These are phyloP conservation scores for Nomada flava DNA, from an alignment of 2,888 invertebrate genomes.

Conservation along the genomic window DNA sequence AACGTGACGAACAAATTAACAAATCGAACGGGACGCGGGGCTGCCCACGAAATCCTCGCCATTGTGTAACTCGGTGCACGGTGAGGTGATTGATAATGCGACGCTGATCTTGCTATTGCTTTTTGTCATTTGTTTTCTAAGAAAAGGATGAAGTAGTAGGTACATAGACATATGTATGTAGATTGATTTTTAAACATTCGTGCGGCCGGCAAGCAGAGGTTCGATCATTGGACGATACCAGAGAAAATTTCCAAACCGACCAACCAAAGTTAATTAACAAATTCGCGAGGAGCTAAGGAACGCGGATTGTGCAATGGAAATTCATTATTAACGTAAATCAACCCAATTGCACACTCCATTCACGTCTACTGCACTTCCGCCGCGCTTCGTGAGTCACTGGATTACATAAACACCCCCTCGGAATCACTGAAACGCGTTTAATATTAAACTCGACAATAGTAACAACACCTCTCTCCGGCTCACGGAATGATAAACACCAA, in stretches of 20 bases:
- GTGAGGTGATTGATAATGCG: neutral
- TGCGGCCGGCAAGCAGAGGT: no score
- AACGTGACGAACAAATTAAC: slow-evolving; percentile 64
- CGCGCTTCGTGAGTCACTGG: slow-evolving; percentile 31
- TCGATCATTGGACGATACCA: no score
- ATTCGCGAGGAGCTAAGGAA: neutral
- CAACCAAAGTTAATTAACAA: slow-evolving; percentile 6
- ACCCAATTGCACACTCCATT: slow-evolving; percentile 43
- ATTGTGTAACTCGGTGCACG: neutral
- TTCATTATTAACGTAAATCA: slow-evolving; percentile 33
- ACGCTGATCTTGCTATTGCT: neutral
- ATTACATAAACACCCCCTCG: slow-evolving; percentile 28
- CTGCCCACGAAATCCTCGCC: slow-evolving; percentile 4
- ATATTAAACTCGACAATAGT: neutral
- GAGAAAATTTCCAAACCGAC: no score
- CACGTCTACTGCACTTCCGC: slow-evolving; percentile 52
- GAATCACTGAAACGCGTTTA: neutral
- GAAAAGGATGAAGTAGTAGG: no score
- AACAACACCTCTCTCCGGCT: neutral
- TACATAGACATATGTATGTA: no score
- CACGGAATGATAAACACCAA: neutral
- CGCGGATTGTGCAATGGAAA: slow-evolving; percentile 4
- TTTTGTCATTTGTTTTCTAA: no score
- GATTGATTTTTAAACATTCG: no score
- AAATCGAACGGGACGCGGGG: slow-evolving; percentile 49